These are phyloP conservation scores for Pangasianodon gigas DNA, from an alignment of 2,113 vertebrate genomes.

Conservation along the genomic window DNA sequence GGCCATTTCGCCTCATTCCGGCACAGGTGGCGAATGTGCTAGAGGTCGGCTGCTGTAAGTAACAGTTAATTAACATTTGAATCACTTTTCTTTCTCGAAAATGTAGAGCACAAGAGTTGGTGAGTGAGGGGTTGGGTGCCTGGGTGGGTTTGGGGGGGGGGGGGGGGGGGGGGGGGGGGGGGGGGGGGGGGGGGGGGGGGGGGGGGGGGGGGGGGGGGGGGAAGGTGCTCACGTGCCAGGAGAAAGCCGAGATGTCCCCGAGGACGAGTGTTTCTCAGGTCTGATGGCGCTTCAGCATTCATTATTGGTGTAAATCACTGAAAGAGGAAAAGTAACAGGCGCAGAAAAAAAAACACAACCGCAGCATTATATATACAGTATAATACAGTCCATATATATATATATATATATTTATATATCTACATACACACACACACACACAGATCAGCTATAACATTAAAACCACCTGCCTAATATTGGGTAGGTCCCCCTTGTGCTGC, in stretches of 20 bases:
- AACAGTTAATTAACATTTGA: constrained; percentile 69
- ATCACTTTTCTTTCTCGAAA: constrained; percentile 59
- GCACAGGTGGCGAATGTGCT: constrained; percentile 67
- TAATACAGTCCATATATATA: neutral
- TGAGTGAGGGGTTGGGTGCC: neutral
- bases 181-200: neutral
- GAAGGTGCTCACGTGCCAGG: constrained; percentile 8
- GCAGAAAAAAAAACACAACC: neutral
- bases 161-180: neutral
- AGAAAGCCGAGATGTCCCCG: constrained; percentile 31
- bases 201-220: neutral
- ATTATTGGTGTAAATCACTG: constrained; percentile 31
- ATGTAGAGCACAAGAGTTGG: constrained; percentile 49
- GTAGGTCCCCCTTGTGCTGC: too few relatives aligned
- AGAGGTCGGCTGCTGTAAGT: constrained; percentile 63
- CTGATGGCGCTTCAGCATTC: constrained; percentile 40
- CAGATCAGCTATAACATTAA: neutral
- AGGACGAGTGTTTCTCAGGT: constrained; percentile 42
- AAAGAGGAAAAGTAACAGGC: constrained; percentile 29
- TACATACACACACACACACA: too few relatives aligned
- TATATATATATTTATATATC: too few relatives aligned
- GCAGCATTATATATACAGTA: neutral
- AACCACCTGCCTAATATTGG: neutral
- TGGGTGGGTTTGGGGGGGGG: neutral
- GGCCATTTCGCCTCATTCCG: constrained; percentile 62